Evolutionary conservation across 1,140 invertebrate genomes (phyloP).

Genomic region (Pectinophora gossypiella): DNA sequence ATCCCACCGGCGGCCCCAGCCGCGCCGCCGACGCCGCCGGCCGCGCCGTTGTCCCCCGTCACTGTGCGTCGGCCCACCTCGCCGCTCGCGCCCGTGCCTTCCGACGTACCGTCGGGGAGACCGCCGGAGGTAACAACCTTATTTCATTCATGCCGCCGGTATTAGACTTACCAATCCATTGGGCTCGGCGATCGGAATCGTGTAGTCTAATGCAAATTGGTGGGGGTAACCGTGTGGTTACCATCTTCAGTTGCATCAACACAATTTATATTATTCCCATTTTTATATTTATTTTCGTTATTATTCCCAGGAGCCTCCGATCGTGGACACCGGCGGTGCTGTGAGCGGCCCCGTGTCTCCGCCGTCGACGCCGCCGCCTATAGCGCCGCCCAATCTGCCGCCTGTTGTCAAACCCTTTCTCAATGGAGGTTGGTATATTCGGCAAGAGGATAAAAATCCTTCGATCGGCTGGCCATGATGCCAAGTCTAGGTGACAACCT

Average conservation of each 20-base stretch:
- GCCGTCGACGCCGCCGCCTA: constrained; percentile 25
- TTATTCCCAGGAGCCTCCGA: constrained; percentile 57
- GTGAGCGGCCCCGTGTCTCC: constrained; percentile 6
- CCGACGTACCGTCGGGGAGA: constrained; percentile 46
- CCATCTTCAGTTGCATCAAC: not conserved
- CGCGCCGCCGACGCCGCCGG: constrained; percentile 6
- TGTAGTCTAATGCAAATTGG: no score
- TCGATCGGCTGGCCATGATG: no score
- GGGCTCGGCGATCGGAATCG: no score
- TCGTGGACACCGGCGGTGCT: constrained; percentile 46
- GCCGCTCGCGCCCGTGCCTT: constrained; percentile 45
- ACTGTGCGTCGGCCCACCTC: constrained; percentile 40
- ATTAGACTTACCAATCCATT: no score
- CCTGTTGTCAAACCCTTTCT: constrained; percentile 71
- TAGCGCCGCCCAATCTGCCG: constrained; percentile 51
- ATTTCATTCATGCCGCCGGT: no score
- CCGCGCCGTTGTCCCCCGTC: constrained; percentile 15
- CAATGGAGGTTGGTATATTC: constrained; percentile 75
- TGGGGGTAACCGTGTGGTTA: no score
- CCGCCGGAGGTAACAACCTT: constrained; percentile 63
- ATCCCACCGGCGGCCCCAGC: constrained; percentile 10
- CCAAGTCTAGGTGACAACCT: no score
- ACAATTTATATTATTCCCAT: not conserved
- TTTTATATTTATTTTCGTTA: constrained; percentile 9
- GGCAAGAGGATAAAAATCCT: no score